Evolutionary conservation across 2,888 invertebrate genomes (phyloP).

Genomic region (Sipunculus nudus): DNA sequence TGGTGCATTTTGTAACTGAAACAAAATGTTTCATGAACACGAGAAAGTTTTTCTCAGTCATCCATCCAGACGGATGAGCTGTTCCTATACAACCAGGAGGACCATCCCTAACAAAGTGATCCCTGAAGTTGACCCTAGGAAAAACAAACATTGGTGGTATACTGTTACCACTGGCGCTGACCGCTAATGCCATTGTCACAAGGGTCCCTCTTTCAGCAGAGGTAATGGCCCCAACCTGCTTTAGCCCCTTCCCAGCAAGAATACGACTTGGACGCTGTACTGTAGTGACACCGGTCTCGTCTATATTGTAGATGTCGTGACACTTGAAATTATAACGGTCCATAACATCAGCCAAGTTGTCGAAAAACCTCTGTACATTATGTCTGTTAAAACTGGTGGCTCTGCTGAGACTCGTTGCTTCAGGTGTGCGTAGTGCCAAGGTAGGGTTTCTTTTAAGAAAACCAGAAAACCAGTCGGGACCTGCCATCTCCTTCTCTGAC

Average conservation of each 20-base stretch:
- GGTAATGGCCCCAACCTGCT: constrained; percentile 11
- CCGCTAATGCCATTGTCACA: constrained; percentile 4
- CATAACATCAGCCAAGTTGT: constrained; percentile 18
- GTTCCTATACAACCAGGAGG: too few relatives aligned
- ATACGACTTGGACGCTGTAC: constrained; percentile 21
- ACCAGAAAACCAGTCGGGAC: constrained; percentile 34
- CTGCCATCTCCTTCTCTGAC: constrained; percentile 27
- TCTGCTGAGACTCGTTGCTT: constrained; percentile 34
- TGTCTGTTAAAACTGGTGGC: constrained; percentile 32
- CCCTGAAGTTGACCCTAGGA: constrained; percentile 7
- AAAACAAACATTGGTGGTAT: constrained; percentile 16
- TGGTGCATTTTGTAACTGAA: constrained; percentile 43
- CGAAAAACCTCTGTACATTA: constrained; percentile 25
- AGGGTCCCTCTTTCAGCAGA: constrained; percentile 18
- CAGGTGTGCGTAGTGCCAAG: constrained; percentile 32
- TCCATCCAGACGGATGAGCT: constrained; percentile 59
- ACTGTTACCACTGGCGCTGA: constrained; percentile 8
- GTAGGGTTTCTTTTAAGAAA: constrained; percentile 22
- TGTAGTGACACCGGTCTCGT: constrained; percentile 17
- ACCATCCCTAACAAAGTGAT: too few relatives aligned
- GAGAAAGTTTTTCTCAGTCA: constrained; percentile 48
- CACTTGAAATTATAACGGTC: constrained; percentile 39
- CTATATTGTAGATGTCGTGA: constrained; percentile 5
- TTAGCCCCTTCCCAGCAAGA: constrained; percentile 3
- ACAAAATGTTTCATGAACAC: constrained; percentile 53